Percentiles rank a stretch among this genome's conserved stretches.
Conservation (phyloP, 2,888 invertebrate species). For the Oxystoma pomonae region DNA sequence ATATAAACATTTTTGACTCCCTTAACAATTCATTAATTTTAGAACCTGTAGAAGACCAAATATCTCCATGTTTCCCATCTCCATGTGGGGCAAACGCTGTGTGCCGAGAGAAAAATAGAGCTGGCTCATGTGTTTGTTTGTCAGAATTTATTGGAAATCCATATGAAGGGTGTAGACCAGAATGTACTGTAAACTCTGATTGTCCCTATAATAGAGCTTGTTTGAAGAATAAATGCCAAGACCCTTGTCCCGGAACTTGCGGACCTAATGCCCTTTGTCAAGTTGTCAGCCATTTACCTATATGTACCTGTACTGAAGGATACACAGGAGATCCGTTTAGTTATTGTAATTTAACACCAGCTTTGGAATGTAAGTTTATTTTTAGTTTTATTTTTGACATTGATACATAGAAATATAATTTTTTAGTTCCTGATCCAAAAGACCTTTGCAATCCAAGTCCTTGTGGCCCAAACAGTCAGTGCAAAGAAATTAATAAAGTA, state of each 20-base stretch:
- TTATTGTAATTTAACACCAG: slow-evolving; percentile 32
- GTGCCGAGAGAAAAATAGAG: slow-evolving; percentile 62
- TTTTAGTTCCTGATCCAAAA: slow-evolving; percentile 34
- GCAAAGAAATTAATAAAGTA: slow-evolving; percentile 64
- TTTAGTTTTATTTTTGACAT: not conserved
- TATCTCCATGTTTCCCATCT: slow-evolving; percentile 62
- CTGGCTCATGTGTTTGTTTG: slow-evolving; percentile 68
- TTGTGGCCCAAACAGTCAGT: slow-evolving; percentile 75
- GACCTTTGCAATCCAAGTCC: slow-evolving; percentile 53
- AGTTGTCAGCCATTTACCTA: slow-evolving; percentile 69
- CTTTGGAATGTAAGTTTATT: slow-evolving; percentile 32
- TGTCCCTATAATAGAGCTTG: slow-evolving; percentile 69
- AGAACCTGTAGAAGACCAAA: slow-evolving; percentile 51
- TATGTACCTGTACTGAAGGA: slow-evolving; percentile 64
- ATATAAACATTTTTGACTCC: not conserved
- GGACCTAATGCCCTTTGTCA: slow-evolving; percentile 71
- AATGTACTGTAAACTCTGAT: slow-evolving; percentile 68
- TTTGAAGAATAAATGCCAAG: slow-evolving; percentile 66
- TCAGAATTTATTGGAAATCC: slow-evolving; percentile 73
- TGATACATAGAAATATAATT: not conserved
- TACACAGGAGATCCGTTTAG: slow-evolving; percentile 57
- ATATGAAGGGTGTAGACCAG: slow-evolving; percentile 71
- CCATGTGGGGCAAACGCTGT: slow-evolving; percentile 77
- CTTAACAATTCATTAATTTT: not conserved
- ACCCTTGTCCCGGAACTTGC: slow-evolving; percentile 77